These are phyloP conservation scores for Helicolenus hilgendorfi DNA, from an alignment of 2,797 vertebrate species.

Conservation along the genomic window DNA sequence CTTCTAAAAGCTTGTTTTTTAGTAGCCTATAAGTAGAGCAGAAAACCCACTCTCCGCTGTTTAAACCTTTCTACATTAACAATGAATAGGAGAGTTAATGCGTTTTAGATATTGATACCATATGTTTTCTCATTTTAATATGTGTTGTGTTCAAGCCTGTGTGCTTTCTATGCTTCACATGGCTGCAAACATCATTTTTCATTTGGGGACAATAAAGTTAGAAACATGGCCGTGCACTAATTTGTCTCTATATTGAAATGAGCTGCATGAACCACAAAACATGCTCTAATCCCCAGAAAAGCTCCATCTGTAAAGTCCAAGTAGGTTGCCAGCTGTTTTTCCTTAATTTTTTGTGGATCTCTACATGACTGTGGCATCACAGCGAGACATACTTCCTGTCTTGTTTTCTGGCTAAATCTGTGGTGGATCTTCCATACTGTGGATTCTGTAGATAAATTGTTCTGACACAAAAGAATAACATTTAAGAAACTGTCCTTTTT, in stretches of 20 bases:
- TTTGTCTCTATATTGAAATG: slow-evolving; percentile 2
- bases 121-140: not conserved
- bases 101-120: not conserved
- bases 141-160: not conserved
- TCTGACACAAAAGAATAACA: slow-evolving; percentile 65
- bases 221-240: not conserved
- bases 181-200: not conserved
- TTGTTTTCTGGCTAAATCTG: slow-evolving; percentile 40
- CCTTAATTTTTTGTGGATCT: not conserved
- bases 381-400: slow-evolving; percentile 21
- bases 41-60: not conserved
- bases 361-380: slow-evolving; percentile 25
- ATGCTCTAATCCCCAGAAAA: not conserved
- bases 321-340: slow-evolving; percentile 35
- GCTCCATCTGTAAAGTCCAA: not conserved
- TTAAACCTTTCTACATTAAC: not conserved
- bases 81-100: not conserved
- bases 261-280: not conserved
- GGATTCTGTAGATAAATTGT: slow-evolving; percentile 38
- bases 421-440: slow-evolving; percentile 3
- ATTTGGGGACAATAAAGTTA: not conserved
- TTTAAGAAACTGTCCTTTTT: slow-evolving; percentile 44
- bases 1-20: not conserved
- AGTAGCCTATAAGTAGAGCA: not conserved
- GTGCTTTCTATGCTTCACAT: not conserved